Base-by-base conservation (phyloP, 2,113 vertebrate species). In the Rhinogobius similis region DNA sequence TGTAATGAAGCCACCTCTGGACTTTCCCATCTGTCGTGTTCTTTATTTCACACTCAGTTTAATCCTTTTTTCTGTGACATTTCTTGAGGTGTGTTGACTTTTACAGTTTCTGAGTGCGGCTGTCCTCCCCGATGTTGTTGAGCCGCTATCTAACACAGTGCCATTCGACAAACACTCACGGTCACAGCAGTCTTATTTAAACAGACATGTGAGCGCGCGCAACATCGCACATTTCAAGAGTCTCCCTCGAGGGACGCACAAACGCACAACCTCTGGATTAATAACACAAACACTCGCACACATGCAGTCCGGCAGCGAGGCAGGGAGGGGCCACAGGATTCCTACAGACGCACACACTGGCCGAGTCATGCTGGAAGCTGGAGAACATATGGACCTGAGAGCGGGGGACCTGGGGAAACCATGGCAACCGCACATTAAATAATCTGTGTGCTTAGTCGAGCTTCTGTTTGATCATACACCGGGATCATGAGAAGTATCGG, bases 341-440 rank as follows among this genome's bases (percentile, higher is more conserved):
- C 32, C 75, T 20, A 70, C 55, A 46, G 65, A 67, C 56, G 66
- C 52, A 50, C 59, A 70, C 21, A 65, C 32, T 58, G 48, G 29
- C 16, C 44, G 75, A n/a, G 53, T 64, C 21, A 69, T n/a, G 82
- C 62, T 59, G 73, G 75, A 52, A 64, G 36, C 52, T 68, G 10
- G 39, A 62, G n/a, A 84, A 67, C 85, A 89, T 83, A 85, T 86
- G 81, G 76, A 59, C 64, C 62, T 56, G 1, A 6, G 38, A 43
- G 16, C 56, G 27, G 46, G 27, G 50, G 67, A 48, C 72, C 70
- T 73, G 12, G 72, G 78, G 81, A 85, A 79, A 81, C 73, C 78
- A 76, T 61, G 72, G 80, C 70, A 77, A 81, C 70, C 73, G 55
- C 65, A 82, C 71, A 88, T 86, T 73, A 81, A 75, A 82, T 62